Evolutionary conservation across 2,888 invertebrate species (phyloP).

Genomic region (Synanthedon andrenaeformis): DNA sequence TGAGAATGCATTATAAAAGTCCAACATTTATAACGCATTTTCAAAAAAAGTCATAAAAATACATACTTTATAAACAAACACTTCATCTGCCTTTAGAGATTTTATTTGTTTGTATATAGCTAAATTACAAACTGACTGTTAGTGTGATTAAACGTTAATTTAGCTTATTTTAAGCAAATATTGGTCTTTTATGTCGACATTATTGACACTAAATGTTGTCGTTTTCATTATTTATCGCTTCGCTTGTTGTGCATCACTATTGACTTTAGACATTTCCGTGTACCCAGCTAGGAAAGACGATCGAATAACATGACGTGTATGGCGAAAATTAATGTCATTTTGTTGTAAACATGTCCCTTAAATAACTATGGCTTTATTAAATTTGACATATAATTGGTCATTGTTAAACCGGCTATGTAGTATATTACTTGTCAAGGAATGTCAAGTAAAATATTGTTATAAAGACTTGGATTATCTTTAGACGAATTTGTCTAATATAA

Average conservation of each 20-base stretch:
- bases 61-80: no score
- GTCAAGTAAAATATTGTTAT: no score
- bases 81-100: no score
- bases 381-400: not conserved
- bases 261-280: slow-evolving; percentile 1
- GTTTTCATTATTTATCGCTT: slow-evolving; percentile 15
- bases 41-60: no score
- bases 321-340: not conserved
- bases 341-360: not conserved
- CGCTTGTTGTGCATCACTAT: slow-evolving; percentile 11
- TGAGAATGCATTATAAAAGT: no score
- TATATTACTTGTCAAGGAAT: no score
- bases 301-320: not conserved
- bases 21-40: no score
- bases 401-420: no score
- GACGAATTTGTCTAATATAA: no score
- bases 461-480: no score
- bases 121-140: not conserved
- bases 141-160: no score
- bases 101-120: not conserved
- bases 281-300: not conserved
- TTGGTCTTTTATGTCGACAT: slow-evolving; percentile 10
- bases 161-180: no score
- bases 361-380: not conserved
- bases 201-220: slow-evolving; percentile 17